Conservation (phyloP, 2,797 vertebrate genomes). For the Leuciscus waleckii region DNA sequence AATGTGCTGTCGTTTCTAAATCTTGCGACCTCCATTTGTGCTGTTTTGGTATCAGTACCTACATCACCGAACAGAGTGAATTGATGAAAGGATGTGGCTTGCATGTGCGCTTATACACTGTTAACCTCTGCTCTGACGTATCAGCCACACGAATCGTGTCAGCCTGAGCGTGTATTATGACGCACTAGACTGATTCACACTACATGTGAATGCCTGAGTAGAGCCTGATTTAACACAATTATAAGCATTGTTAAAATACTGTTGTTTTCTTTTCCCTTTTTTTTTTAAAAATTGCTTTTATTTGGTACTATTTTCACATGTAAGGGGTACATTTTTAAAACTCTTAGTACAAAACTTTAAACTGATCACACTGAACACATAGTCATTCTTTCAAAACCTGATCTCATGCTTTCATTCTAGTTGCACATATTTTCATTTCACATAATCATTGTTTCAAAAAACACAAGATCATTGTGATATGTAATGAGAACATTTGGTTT, state of each 20-base stretch:
- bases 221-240: not conserved
- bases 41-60: not conserved
- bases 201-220: not conserved
- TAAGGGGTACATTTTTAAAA: no score
- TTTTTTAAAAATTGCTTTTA: no score
- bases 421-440: no score
- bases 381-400: no score
- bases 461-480: no score
- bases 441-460: no score
- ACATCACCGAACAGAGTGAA: not conserved
- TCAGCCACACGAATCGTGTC: not conserved
- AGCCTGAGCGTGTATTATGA: not conserved
- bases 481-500: no score
- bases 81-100: slow-evolving; percentile 26
- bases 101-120: not conserved
- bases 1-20: slow-evolving; percentile 14
- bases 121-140: not conserved
- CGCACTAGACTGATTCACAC: not conserved
- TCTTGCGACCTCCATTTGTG: not conserved
- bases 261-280: no score
- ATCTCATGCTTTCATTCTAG: no score
- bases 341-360: no score
- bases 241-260: not conserved
- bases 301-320: no score
- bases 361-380: no score